Conservation (phyloP, 2,797 vertebrate species). For the Pagetopsis macropterus region DNA sequence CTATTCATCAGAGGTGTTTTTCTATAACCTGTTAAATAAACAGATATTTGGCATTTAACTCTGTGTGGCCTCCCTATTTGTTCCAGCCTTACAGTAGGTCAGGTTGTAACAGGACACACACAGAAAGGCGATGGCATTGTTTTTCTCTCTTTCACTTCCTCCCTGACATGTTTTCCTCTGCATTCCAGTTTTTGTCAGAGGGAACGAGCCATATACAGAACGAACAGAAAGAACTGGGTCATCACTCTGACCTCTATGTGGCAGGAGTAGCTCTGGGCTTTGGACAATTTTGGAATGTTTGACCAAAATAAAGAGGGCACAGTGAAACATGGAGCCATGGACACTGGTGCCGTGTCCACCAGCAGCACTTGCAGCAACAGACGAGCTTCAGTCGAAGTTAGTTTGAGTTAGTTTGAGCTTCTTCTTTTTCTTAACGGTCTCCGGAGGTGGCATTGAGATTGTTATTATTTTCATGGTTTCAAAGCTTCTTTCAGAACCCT, state of each 20-base stretch:
- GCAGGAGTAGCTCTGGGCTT: conserved; percentile 49
- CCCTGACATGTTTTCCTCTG: conserved; percentile 23
- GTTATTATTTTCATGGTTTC: neutral
- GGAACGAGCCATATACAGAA: conserved; percentile 32
- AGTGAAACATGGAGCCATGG: conserved; percentile 21
- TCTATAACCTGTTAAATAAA: no score
- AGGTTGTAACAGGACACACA: no score
- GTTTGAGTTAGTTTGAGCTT: neutral
- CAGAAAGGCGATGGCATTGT: conserved; percentile 4
- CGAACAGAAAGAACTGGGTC: conserved; percentile 50
- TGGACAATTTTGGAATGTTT: conserved; percentile 53
- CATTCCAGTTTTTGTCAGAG: conserved; percentile 39
- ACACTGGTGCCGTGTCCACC: conserved; percentile 6
- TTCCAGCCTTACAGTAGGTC: no score
- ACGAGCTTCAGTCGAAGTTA: neutral
- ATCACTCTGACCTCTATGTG: conserved; percentile 61
- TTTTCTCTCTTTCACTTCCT: conserved; percentile 19
- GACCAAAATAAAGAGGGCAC: conserved; percentile 47
- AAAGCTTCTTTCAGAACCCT: no score
- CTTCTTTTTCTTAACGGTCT: neutral
- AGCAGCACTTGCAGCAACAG: neutral
- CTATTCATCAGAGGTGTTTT: no score
- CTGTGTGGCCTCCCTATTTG: no score
- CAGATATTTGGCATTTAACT: no score
- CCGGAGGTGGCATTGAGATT: neutral